These are phyloP conservation scores for Brachystomella parvula DNA, from an alignment of 1,140 invertebrate species.

Conservation along the genomic window DNA sequence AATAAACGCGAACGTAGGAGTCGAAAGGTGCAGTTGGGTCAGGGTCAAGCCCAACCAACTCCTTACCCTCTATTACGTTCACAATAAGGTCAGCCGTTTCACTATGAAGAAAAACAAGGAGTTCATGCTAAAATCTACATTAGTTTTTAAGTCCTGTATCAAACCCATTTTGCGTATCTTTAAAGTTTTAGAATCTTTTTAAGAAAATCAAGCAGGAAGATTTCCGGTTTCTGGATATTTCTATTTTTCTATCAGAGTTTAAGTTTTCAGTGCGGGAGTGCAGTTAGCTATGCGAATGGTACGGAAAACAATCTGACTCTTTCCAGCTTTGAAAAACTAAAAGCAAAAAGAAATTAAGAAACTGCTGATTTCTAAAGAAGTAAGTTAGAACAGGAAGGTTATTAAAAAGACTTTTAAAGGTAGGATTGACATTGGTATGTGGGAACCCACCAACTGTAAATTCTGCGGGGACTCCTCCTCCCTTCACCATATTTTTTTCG, in stretches of 20 bases:
- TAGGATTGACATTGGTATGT: no score
- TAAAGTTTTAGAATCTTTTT: constrained; percentile 1
- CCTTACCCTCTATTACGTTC: constrained; percentile 64
- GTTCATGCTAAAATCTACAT: not conserved
- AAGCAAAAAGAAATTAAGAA: no score
- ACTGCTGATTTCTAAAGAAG: no score
- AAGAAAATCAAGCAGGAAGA: not conserved
- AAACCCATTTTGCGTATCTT: not conserved
- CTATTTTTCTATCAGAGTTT: not conserved
- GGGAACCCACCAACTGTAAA: no score
- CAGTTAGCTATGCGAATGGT: not conserved
- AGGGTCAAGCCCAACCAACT: constrained; percentile 55
- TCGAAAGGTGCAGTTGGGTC: constrained; percentile 54
- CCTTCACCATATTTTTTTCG: no score
- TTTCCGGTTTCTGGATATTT: not conserved
- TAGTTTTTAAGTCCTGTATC: not conserved
- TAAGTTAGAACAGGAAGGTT: no score
- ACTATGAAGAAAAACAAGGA: constrained; percentile 43
- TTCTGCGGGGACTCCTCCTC: no score
- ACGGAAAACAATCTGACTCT: not conserved
- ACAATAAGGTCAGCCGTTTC: constrained; percentile 63
- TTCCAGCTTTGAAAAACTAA: not conserved
- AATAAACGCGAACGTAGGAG: constrained; percentile 64
- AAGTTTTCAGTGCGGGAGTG: no score
- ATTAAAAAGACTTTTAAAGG: no score